Conservation (phyloP, 2,113 vertebrate genomes). For the Ciconia maguari region DNA sequence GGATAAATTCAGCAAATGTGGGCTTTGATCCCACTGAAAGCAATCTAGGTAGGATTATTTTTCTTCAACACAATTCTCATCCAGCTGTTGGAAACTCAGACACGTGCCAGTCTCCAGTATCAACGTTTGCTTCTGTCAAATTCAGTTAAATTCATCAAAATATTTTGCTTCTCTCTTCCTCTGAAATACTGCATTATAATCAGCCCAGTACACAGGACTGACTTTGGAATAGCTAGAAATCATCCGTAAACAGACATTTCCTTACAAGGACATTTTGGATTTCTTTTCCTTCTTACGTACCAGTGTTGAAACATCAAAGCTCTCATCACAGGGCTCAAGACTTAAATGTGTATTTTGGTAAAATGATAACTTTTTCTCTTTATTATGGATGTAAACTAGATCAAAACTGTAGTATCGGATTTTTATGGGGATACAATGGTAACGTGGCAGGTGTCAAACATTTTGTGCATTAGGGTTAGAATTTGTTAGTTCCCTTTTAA, state of each 20-base stretch:
- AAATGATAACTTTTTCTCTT: background rate
- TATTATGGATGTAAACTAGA: background rate
- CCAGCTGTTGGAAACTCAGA: background rate
- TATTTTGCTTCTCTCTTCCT: background rate
- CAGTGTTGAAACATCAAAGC: background rate
- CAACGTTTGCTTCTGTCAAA: background rate
- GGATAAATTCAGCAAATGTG: background rate
- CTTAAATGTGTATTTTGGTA: background rate
- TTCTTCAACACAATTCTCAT: background rate
- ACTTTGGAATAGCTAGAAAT: background rate
- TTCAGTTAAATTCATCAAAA: background rate
- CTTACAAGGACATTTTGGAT: background rate
- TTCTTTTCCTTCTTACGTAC: background rate
- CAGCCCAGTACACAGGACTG: background rate
- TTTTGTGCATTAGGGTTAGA: background rate
- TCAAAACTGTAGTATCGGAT: background rate
- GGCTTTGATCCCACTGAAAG: background rate
- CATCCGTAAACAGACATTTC: background rate
- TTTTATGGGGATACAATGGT: background rate
- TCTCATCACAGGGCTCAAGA: background rate
- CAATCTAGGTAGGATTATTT: background rate
- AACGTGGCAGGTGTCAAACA: background rate
- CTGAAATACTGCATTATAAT: background rate
- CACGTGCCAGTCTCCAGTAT: accelerated
- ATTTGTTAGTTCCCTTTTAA: background rate